Evolutionary conservation across 2,888 invertebrate species (phyloP).

Genomic region (Mongoloraphidia duomilia): DNA sequence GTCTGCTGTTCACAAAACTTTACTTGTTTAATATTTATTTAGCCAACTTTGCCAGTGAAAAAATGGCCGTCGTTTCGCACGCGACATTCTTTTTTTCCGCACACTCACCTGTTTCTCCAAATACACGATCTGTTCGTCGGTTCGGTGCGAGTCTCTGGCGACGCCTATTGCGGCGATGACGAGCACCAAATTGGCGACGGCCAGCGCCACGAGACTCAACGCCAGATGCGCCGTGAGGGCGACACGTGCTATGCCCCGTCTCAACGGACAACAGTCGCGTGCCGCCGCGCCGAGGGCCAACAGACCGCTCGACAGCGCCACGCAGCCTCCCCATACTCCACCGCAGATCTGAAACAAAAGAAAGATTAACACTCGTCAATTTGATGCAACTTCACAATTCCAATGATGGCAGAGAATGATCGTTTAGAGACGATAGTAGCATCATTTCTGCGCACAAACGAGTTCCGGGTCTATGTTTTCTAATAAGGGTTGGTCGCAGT

Average conservation of each 20-base stretch:
- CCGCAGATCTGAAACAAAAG: slow-evolving; percentile 34
- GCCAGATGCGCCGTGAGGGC: slow-evolving; percentile 48
- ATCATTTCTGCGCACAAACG: too few species aligned
- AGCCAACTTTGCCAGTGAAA: too few species aligned
- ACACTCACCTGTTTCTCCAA: too few species aligned
- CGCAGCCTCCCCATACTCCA: slow-evolving; percentile 52
- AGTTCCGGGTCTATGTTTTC: too few species aligned
- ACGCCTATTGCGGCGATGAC: slow-evolving; percentile 44
- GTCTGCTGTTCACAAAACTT: too few species aligned
- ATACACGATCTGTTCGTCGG: slow-evolving; percentile 15
- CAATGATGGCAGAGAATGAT: too few species aligned
- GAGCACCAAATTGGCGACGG: slow-evolving; percentile 44
- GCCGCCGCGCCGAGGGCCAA: slow-evolving; percentile 47
- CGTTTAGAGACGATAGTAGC: too few species aligned
- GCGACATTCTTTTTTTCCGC: too few species aligned
- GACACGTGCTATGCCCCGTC: slow-evolving; percentile 34
- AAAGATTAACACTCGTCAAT: background rate
- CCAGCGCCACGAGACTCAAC: slow-evolving; percentile 42
- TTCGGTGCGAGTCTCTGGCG: slow-evolving; percentile 40
- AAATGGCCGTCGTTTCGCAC: too few species aligned
- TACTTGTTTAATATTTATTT: too few species aligned
- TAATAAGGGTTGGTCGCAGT: too few species aligned
- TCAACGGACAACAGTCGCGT: slow-evolving; percentile 35
- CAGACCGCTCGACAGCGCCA: slow-evolving; percentile 44
- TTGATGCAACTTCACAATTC: background rate